Evolutionary conservation across 2,888 invertebrate species (phyloP).

Genomic region (Caradrina clavipalpis): DNA sequence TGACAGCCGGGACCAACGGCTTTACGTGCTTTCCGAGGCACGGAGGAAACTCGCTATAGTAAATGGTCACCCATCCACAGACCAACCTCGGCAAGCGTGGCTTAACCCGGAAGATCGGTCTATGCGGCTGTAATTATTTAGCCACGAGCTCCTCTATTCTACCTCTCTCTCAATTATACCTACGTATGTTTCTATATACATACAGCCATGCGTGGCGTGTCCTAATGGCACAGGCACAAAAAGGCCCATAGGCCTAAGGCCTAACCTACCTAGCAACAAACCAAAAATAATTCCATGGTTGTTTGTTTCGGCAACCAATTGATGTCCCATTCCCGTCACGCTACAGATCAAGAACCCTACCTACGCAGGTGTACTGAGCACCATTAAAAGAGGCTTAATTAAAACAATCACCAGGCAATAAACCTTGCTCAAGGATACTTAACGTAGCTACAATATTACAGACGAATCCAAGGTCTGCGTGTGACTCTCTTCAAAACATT

Average conservation of each 20-base stretch:
- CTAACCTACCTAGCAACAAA: constrained; percentile 18
- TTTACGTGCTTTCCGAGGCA: too few species aligned
- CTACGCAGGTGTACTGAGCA: constrained; percentile 48
- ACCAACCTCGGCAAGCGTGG: too few species aligned
- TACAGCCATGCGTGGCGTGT: constrained; percentile 37
- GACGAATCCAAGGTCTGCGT: neutral
- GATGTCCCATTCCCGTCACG: constrained; percentile 18
- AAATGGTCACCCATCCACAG: too few species aligned
- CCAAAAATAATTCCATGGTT: constrained; percentile 41
- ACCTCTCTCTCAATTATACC: neutral
- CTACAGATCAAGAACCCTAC: constrained; percentile 18
- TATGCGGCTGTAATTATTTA: too few species aligned
- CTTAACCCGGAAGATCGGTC: too few species aligned
- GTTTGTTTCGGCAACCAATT: constrained; percentile 26
- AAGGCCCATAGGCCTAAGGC: too few species aligned
- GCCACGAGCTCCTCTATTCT: too few species aligned
- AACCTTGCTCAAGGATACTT: constrained; percentile 38
- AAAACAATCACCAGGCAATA: constrained; percentile 67
- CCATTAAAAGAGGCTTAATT: constrained; percentile 70
- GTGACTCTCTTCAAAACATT: constrained; percentile 31
- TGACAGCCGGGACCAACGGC: too few species aligned
- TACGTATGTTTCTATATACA: neutral
- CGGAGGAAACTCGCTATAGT: too few species aligned
- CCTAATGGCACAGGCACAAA: neutral
- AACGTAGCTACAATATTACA: constrained; percentile 16